These are phyloP conservation scores for Ectobius pallidus DNA, from an alignment of 2,888 invertebrate species.

Conservation along the genomic window DNA sequence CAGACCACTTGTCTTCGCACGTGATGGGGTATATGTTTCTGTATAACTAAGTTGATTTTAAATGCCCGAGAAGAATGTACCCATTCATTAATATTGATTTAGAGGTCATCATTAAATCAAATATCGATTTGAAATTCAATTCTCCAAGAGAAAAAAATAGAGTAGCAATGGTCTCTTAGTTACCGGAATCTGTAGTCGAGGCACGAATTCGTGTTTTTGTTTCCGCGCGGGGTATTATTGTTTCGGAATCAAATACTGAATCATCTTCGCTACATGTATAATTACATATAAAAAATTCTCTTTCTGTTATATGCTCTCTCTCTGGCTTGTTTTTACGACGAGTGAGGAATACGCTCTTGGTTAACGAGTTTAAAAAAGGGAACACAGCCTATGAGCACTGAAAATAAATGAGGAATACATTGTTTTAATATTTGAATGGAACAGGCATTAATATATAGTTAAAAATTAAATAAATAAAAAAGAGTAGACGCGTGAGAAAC, in stretches of 20 bases:
- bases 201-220: no score
- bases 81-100: background rate
- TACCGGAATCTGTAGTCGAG: no score
- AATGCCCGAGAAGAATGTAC: background rate
- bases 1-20: no score
- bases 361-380: slow-evolving; percentile 9
- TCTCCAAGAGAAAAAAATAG: background rate
- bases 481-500: slow-evolving; percentile 28
- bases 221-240: no score
- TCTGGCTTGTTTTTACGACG: slow-evolving; percentile 15
- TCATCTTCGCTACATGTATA: background rate
- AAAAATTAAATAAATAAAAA: slow-evolving; percentile 32
- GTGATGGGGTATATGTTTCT: background rate
- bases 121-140: background rate
- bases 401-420: slow-evolving; percentile 27
- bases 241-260: slow-evolving; percentile 7
- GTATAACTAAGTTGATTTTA: background rate
- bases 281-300: slow-evolving; percentile 24
- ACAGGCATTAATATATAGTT: slow-evolving; percentile 31
- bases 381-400: slow-evolving; percentile 26
- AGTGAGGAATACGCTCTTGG: slow-evolving; percentile 12
- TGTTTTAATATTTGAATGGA: slow-evolving; percentile 27
- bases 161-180: no score
- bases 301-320: no score
- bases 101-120: background rate